A percentile compares a stretch with the other conserved stretches of the same genome.
Conservation (phyloP, 2,888 invertebrate species). For the Digitonthophagus gazella region DNA sequence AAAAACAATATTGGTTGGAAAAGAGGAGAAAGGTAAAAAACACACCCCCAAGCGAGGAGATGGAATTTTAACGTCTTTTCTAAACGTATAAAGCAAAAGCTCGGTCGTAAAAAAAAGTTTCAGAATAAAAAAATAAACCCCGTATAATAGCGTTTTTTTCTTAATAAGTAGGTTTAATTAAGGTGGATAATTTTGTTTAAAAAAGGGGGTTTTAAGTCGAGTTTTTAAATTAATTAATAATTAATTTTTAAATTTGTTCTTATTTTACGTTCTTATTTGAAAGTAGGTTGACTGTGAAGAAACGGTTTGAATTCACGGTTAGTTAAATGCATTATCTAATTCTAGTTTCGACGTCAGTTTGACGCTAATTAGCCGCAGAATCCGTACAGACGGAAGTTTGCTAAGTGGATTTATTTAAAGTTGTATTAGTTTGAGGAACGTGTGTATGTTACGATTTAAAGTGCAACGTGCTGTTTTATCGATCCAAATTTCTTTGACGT, state of each 20-base stretch:
- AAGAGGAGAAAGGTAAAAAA: neutral
- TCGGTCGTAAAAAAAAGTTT: neutral
- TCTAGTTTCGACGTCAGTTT: neutral
- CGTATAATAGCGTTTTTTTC: neutral
- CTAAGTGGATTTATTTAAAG: neutral
- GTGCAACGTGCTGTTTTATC: neutral
- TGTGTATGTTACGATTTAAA: neutral
- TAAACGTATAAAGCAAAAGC: neutral
- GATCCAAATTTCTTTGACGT: neutral
- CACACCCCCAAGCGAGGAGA: neutral
- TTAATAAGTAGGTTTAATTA: neutral
- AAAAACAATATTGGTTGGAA: neutral
- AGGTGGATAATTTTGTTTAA: neutral
- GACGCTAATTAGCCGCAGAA: neutral
- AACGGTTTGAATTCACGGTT: neutral
- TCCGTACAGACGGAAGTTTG: neutral
- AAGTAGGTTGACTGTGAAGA: neutral
- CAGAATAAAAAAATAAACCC: no score
- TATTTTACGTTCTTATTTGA: no score
- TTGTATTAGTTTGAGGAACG: neutral
- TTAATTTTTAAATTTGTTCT: no score
- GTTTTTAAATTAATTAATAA: no score
- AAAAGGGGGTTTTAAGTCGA: no score
- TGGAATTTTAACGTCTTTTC: neutral
- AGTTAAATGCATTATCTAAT: neutral